Base-by-base conservation (phyloP, 1,140 invertebrate species). In the Leptinotarsa defecta region DNA sequence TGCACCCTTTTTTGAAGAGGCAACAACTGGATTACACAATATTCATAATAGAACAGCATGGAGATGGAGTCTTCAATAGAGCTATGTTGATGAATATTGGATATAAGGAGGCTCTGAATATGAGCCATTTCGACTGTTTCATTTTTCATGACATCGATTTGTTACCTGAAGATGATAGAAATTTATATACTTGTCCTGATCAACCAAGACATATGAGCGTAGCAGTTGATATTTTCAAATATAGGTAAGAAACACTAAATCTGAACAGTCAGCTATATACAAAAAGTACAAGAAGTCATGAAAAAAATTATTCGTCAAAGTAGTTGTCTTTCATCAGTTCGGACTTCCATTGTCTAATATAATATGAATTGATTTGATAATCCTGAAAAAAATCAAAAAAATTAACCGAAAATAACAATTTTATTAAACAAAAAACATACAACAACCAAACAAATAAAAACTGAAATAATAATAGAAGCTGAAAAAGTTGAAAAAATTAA, bases 91-190 rank as follows among this genome's bases (percentile, higher is more conserved):
- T 98, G 92, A 99, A 99, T 86, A 92, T 98, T n/a, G 97, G 96
- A 8, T 98, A 93, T 86, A 89, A 91, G 57, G 96, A 98, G 86
- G 93, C 95, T 2, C 85, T 92, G 77, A 94, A 94, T 83, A 86
- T 91, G 57, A 89, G 91, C 61, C 87, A 91, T 61, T 96, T 92
- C 86, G 92, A 95, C 82, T 98, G 96, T 87, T 97, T 97, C 86
- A 92, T 98, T 77, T 98, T 98, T 87, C 96, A 98, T 87, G 97
- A 98, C 86, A 95, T 99, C 24, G 96, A 98, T 86, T 89, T 98
- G 67, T 86, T 98, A 81, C 96, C 97, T 6, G 93, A 98, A 83
- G 94, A 98, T 87, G 95, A 97, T 82, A 87, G 93, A 75, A 98
- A 98, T 87, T 86, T 98, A 24, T 98, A 99, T 87, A 93, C 91